Conservation (phyloP, 2,888 invertebrate genomes). For the Apamea sordens region DNA sequence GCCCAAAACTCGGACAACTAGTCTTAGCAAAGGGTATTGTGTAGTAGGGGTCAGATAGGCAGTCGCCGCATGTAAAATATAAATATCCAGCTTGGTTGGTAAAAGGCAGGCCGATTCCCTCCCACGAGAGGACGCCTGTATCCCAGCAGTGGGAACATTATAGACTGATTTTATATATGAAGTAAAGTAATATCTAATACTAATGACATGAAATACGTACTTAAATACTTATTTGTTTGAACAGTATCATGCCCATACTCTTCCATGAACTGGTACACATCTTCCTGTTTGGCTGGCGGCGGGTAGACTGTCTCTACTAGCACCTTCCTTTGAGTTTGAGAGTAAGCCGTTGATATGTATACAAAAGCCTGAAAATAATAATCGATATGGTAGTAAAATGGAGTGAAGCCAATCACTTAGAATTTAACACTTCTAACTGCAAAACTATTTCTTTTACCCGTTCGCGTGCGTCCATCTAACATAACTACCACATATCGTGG, state of each 20-base stretch:
- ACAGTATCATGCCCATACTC: constrained; percentile 50
- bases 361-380: constrained; percentile 70
- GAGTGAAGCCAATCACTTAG: too few relatives aligned
- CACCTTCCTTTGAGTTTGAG: constrained; percentile 63
- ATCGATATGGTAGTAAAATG: too few relatives aligned
- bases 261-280: constrained; percentile 68
- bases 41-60: too few relatives aligned
- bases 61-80: too few relatives aligned
- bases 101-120: not conserved
- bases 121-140: not conserved
- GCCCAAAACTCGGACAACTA: too few relatives aligned
- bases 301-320: constrained; percentile 74
- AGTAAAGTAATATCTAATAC: not conserved
- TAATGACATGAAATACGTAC: constrained; percentile 52
- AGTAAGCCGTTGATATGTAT: constrained; percentile 74
- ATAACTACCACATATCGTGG: too few relatives aligned
- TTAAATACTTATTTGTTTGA: constrained; percentile 59
- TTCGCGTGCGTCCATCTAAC: too few relatives aligned
- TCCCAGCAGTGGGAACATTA: not conserved
- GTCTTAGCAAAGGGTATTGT: too few relatives aligned
- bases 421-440: too few relatives aligned
- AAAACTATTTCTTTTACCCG: too few relatives aligned
- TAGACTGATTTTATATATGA: not conserved
- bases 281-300: constrained; percentile 74
- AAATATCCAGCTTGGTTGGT: too few relatives aligned